Percentiles rank a stretch among this genome's conserved stretches.
Conservation (phyloP, 2,113 vertebrate genomes). For the Panthera uncia region DNA sequence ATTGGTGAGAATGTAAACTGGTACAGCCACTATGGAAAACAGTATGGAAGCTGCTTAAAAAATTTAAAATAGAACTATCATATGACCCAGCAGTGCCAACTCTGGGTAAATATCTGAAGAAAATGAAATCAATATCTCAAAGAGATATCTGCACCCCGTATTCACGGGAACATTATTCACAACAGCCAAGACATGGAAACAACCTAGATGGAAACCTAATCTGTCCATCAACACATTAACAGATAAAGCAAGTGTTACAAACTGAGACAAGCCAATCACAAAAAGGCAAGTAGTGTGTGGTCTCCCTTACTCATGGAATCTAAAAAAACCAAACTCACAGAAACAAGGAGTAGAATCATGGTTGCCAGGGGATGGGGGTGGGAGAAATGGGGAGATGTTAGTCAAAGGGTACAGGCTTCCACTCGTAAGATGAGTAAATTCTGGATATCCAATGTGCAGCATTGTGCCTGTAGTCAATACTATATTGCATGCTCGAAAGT, state of each 20-base stretch:
- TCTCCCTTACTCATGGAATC: neutral
- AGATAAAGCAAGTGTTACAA: neutral
- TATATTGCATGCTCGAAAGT: neutral
- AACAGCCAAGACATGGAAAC: neutral
- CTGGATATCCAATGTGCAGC: neutral
- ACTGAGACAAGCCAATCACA: neutral
- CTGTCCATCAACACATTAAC: neutral
- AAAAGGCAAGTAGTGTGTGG: neutral
- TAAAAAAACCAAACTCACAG: neutral
- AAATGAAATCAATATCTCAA: neutral
- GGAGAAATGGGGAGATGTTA: neutral
- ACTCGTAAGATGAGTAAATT: neutral
- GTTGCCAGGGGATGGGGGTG: neutral
- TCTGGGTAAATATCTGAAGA: neutral
- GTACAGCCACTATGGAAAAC: neutral
- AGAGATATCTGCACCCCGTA: neutral
- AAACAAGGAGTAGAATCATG: neutral
- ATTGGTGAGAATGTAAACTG: neutral
- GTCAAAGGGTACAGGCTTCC: neutral
- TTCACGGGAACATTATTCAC: neutral
- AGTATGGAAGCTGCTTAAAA: neutral
- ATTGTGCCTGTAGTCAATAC: neutral
- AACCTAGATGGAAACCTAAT: neutral
- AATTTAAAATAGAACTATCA: neutral
- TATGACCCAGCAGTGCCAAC: neutral